Evolutionary conservation across 1,140 invertebrate species (phyloP).

Genomic region (Drosophila parvula): DNA sequence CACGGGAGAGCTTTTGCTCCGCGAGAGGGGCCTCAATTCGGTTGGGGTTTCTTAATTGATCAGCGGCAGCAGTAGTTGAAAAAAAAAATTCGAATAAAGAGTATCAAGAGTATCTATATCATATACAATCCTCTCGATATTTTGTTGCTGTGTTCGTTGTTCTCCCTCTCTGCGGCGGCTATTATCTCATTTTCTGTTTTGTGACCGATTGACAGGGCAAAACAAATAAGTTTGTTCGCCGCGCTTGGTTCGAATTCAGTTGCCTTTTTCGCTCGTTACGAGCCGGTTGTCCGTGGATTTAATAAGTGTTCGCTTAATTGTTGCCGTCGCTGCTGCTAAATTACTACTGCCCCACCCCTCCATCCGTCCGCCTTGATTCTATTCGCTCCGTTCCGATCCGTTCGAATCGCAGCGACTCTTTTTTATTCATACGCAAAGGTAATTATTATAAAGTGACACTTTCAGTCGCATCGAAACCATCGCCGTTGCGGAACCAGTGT

Average conservation of each 20-base stretch:
- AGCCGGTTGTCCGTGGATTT: conserved; percentile 54
- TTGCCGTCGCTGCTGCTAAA: conserved; percentile 3
- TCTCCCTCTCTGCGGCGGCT: neutral
- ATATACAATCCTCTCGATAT: conserved; percentile 14
- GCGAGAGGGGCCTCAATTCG: conserved; percentile 7
- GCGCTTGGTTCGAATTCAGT: conserved; percentile 53
- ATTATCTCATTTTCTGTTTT: conserved; percentile 41
- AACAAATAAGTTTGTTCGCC: conserved; percentile 68
- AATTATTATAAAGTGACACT: conserved; percentile 78
- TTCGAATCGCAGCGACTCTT: conserved; percentile 30
- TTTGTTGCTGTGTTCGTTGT: neutral
- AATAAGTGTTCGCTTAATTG: conserved; percentile 1
- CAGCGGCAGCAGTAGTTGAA: neutral
- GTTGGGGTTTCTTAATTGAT: conserved; percentile 20
- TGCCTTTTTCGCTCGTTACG: conserved; percentile 60
- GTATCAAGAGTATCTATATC: conserved; percentile 20
- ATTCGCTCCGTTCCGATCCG: conserved; percentile 10
- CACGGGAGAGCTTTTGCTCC: neutral
- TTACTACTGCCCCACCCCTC: conserved; percentile 8
- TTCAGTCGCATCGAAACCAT: conserved; percentile 42
- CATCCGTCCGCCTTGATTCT: conserved; percentile 30
- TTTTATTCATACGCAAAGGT: conserved; percentile 52
- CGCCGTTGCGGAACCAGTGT: conserved; percentile 53
- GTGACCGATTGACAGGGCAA: conserved; percentile 26
- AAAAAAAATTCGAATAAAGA: conserved; percentile 13